Base-by-base conservation (phyloP, 1,140 invertebrate species). In the Kradibia gibbosae region DNA sequence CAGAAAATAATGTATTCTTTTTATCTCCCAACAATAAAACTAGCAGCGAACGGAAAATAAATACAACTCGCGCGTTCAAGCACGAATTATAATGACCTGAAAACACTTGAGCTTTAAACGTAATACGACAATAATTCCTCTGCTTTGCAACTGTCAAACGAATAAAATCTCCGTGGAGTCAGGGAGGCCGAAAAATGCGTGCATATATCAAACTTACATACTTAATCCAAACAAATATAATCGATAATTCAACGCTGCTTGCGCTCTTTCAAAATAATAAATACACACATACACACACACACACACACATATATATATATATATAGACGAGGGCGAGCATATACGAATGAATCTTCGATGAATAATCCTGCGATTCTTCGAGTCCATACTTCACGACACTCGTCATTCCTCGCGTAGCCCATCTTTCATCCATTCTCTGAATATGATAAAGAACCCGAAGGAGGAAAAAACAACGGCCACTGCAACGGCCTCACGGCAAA, bases 151-250 rank as follows among this genome's bases (percentile, higher is more conserved):
- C 7, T 48, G 50, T 65, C n/a, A 34, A 3, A 8, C 36, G 45
- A n/a, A 72, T 80, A 72, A 80, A 80, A 80, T 39, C 11, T 3
- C 11, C 7, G 71, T 73, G 39, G 34, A 74, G 22, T 48, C 7
- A 17, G 0, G 10, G 31, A 8, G 8, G n/a, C 22, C 31, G 71
- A 78, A 72, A 80, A 79, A 62, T 25, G 55, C 25, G 11, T 39
- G 0, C 60, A 57, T 81, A n/a, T 48, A 81, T 81, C 79, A 81
- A 81, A 81, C 72, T 70, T 70, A 25, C n/a, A 50, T 36, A 25
- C 28, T 71, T 81, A 77, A 81, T 81, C 73, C 60, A 77, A 81
- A 81, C 62, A 81, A 81, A 74, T 76, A 76, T 39, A 42, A 81
- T 81, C 80, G 73, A 81, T 81, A 81, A 81, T 81, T 76, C 73